A percentile compares a stretch with the other conserved stretches of the same genome.
These are phyloP conservation scores for Parambassis ranga DNA, from an alignment of 2,797 vertebrate genomes.

Conservation along the genomic window DNA sequence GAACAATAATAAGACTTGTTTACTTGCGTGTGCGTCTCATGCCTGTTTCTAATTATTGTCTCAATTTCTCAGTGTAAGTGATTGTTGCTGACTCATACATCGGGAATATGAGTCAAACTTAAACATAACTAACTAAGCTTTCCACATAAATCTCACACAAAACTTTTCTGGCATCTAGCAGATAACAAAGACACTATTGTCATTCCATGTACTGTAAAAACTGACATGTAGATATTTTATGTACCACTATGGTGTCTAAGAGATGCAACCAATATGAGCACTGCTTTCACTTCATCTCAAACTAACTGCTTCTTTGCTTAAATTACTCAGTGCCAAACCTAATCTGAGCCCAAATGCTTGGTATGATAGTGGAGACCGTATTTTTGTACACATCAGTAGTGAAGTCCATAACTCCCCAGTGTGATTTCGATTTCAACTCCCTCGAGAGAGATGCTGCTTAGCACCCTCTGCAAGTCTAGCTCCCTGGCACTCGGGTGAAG, in stretches of 20 bases:
- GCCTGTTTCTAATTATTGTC: slow-evolving; percentile 36
- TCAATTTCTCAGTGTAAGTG: slow-evolving; percentile 25
- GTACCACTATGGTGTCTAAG: not conserved
- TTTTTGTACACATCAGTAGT: slow-evolving; percentile 22
- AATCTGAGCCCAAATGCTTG: not conserved
- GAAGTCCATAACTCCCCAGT: slow-evolving; percentile 55
- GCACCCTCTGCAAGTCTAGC: slow-evolving; percentile 65
- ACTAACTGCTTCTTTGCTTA: not conserved
- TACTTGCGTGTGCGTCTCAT: not conserved
- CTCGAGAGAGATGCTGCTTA: slow-evolving; percentile 78
- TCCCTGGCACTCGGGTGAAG: slow-evolving; percentile 30
- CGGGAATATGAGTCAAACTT: slow-evolving; percentile 19
- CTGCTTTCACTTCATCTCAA: not conserved
- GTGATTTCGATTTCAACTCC: slow-evolving; percentile 63
- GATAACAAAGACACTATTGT: not conserved
- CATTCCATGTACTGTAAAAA: not conserved
- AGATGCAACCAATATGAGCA: not conserved
- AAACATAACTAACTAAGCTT: not conserved
- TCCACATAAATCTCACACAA: slow-evolving; percentile 10
- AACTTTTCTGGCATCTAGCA: not conserved
- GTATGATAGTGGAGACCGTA: not conserved
- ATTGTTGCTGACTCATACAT: slow-evolving; percentile 43
- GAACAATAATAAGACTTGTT: not conserved
- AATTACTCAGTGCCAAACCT: not conserved
- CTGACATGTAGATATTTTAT: not conserved